Evolutionary conservation across 2,888 invertebrate species (phyloP).

Genomic region (Lutraria lutraria): DNA sequence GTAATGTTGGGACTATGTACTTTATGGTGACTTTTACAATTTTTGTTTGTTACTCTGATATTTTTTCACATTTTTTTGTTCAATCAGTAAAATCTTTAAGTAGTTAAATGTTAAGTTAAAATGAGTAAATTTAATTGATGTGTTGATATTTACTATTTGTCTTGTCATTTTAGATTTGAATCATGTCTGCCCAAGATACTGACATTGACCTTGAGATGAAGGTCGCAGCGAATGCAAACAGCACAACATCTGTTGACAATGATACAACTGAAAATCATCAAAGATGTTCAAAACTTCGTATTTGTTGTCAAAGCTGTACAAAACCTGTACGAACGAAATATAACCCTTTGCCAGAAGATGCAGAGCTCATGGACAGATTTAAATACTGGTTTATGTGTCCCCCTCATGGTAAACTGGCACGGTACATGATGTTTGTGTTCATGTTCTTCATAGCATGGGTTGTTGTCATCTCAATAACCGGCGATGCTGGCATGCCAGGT

Average conservation of each 20-base stretch:
- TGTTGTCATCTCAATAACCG: constrained; percentile 78
- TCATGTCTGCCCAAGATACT: constrained; percentile 25
- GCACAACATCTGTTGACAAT: neutral
- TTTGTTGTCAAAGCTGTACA: constrained; percentile 66
- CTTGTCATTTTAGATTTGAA: constrained; percentile 24
- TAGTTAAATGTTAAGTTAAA: no score
- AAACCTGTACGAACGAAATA: constrained; percentile 77
- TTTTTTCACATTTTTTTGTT: no score
- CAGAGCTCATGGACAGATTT: constrained; percentile 71
- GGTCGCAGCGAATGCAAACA: constrained; percentile 9
- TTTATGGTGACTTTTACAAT: no score
- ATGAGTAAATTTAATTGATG: no score
- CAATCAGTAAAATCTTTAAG: no score
- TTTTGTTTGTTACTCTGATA: no score
- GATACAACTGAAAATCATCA: constrained; percentile 30
- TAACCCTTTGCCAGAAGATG: constrained; percentile 77
- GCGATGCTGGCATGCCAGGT: constrained; percentile 81
- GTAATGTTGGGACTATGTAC: neutral
- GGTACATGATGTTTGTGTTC: constrained; percentile 85
- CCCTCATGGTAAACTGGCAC: constrained; percentile 86
- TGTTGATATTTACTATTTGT: neutral
- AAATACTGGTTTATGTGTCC: constrained; percentile 82
- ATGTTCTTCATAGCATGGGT: constrained; percentile 76
- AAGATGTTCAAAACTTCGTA: constrained; percentile 67
- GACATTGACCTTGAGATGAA: constrained; percentile 34